Evolutionary conservation across 2,113 vertebrate species (phyloP).

Genomic region (Stegostoma tigrinum): DNA sequence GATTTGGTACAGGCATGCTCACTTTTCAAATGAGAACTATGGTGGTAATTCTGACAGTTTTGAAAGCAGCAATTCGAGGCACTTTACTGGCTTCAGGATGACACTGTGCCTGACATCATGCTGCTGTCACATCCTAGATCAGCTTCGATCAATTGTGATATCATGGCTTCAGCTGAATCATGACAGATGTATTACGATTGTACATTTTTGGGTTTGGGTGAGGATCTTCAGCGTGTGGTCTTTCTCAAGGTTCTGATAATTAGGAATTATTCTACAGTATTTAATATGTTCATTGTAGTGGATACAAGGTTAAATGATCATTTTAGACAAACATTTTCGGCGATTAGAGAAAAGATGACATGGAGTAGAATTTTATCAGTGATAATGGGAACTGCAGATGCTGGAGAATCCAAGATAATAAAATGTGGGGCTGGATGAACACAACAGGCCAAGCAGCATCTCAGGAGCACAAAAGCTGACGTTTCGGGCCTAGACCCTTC

Average conservation of each 20-base stretch:
- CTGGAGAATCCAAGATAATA: no score
- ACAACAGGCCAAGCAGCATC: no score
- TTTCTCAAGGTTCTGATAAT: neutral
- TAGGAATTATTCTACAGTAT: neutral
- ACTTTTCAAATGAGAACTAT: neutral
- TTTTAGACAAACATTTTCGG: neutral
- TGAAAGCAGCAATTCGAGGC: neutral
- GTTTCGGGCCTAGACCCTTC: no score
- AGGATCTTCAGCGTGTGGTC: neutral
- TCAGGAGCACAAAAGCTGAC: no score
- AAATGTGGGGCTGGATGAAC: no score
- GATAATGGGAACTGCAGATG: no score
- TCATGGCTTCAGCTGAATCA: neutral
- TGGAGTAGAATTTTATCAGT: no score
- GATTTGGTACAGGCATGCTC: neutral
- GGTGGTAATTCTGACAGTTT: neutral
- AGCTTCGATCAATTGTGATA: neutral
- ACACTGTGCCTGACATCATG: neutral
- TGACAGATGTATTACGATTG: neutral
- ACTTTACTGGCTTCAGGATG: neutral
- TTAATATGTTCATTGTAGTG: neutral
- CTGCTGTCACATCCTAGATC: neutral
- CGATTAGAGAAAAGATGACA: neutral
- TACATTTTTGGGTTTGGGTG: neutral
- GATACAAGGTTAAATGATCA: neutral